These are phyloP conservation scores for Pangasius krempfi DNA, from an alignment of 2,797 vertebrate genomes.

Conservation along the genomic window DNA sequence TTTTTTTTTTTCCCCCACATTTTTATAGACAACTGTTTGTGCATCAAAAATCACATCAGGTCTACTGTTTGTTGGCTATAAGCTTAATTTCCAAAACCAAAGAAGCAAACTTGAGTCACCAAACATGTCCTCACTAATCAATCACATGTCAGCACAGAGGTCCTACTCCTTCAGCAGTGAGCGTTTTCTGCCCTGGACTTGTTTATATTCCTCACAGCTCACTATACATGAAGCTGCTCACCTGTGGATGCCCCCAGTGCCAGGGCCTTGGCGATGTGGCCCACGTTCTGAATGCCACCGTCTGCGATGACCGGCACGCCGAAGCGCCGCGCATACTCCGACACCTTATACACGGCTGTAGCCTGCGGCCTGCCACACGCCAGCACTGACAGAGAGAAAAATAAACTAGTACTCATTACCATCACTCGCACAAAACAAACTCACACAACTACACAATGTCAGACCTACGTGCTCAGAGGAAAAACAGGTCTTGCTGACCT, in stretches of 20 bases:
- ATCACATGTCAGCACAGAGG: not conserved
- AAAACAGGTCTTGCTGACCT: not conserved
- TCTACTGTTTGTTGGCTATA: not conserved
- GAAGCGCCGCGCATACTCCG: conserved; percentile 92
- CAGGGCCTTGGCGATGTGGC: conserved; percentile 92
- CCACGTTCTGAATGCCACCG: conserved; percentile 94
- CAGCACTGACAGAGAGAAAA: conserved; percentile 77
- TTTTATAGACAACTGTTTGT: not conserved
- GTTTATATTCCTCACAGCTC: not conserved
- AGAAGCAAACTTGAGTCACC: not conserved
- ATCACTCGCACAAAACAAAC: not conserved
- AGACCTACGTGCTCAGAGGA: not conserved
- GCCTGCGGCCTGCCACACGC: conserved; percentile 95
- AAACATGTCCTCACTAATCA: not conserved
- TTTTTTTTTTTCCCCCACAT: not conserved
- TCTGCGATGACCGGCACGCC: conserved; percentile 94
- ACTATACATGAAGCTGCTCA: conserved; percentile 59
- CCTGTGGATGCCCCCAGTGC: conserved; percentile 95
- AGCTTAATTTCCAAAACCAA: not conserved
- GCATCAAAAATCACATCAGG: not conserved
- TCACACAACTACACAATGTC: not conserved
- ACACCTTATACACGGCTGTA: conserved; percentile 97
- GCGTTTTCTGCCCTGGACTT: not conserved
- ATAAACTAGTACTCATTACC: not conserved
- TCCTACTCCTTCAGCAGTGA: not conserved